A percentile compares a stretch with the other conserved stretches of the same genome.
These are phyloP conservation scores for Drosophila watanabei DNA, from an alignment of 1,140 invertebrate genomes.

Conservation along the genomic window DNA sequence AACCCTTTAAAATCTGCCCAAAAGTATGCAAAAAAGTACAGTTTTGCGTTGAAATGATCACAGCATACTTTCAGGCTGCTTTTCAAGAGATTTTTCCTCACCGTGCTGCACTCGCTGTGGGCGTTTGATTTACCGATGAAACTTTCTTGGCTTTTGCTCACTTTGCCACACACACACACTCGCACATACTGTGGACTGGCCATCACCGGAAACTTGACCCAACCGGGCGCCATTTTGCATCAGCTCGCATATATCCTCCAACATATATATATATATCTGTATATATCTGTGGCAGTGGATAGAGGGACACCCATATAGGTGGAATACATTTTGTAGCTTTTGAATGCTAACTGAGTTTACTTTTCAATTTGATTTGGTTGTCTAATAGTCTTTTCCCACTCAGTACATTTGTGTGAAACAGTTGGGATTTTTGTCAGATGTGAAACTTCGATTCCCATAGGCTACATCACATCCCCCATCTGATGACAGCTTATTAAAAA, in stretches of 20 bases:
- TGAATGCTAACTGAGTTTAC: slow-evolving; percentile 74
- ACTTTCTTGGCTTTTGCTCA: slow-evolving; percentile 19
- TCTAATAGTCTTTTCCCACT: too few species aligned
- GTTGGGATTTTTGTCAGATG: too few species aligned
- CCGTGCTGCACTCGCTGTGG: not conserved
- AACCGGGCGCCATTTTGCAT: slow-evolving; percentile 39
- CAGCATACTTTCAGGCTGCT: not conserved
- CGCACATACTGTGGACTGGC: not conserved
- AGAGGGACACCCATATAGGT: slow-evolving; percentile 24
- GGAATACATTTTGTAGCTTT: slow-evolving; percentile 71
- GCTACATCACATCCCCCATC: too few species aligned
- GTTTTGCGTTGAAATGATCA: not conserved
- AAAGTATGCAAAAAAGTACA: not conserved
- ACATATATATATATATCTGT: not conserved
- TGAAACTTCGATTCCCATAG: too few species aligned
- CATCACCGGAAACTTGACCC: slow-evolving; percentile 25
- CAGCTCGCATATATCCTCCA: slow-evolving; percentile 1
- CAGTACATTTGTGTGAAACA: too few species aligned
- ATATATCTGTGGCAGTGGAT: not conserved
- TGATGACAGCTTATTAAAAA: too few species aligned
- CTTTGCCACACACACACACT: slow-evolving; percentile 3
- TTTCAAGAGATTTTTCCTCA: not conserved
- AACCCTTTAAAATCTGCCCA: rapidly evolving
- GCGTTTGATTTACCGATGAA: slow-evolving; percentile 9
- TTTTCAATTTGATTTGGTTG: slow-evolving; percentile 81